Conservation (phyloP, 2,797 vertebrate species). For the Coluber constrictor region DNA sequence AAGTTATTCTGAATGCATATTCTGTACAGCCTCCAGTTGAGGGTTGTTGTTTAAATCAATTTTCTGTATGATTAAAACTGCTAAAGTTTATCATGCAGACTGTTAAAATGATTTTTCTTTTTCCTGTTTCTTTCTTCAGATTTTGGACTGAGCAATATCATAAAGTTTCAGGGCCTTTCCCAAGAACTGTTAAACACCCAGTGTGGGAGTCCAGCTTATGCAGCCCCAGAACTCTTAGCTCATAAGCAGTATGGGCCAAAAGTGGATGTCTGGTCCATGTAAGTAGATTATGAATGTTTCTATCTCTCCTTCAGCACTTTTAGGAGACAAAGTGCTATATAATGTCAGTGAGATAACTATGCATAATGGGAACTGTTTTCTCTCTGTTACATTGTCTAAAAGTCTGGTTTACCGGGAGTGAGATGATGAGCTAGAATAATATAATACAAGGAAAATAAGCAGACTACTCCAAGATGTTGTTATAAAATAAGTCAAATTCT, state of each 20-base stretch:
- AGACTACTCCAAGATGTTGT: not conserved
- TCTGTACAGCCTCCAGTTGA: not conserved
- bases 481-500: not conserved
- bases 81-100: not conserved
- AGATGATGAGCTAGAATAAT: not conserved
- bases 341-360: not conserved
- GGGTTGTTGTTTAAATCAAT: not conserved
- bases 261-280: conserved; percentile 86
- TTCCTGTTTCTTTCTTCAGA: conserved; percentile 69
- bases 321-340: not conserved
- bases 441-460: not conserved
- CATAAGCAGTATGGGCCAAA: conserved; percentile 86
- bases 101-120: conserved; percentile 9
- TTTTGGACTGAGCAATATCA: conserved; percentile 84
- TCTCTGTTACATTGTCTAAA: not conserved
- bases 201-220: conserved; percentile 83
- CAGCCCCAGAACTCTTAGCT: conserved; percentile 82
- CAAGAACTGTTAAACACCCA: conserved; percentile 82
- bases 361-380: not conserved
- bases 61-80: not conserved
- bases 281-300: conserved; percentile 64
- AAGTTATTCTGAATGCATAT: not conserved
- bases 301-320: not conserved
- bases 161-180: conserved; percentile 77
- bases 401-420: not conserved